Percentiles rank a stretch among this genome's conserved stretches.
These are phyloP conservation scores for Furnarius figulus DNA, from an alignment of 2,113 vertebrate genomes.

Conservation along the genomic window DNA sequence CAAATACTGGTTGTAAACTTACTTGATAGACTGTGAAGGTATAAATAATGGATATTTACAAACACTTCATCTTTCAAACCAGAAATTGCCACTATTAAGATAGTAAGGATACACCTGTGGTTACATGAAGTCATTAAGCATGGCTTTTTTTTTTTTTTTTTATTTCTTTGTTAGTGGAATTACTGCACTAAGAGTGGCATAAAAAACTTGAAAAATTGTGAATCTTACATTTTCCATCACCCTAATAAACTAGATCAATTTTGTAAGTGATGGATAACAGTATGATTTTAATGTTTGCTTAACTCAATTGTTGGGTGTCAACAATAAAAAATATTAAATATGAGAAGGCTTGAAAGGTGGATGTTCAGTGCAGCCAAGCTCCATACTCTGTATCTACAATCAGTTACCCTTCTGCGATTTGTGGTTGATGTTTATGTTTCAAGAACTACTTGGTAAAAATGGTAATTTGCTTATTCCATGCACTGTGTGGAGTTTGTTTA, in stretches of 20 bases:
- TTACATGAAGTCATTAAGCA: background rate
- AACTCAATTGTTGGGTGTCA: background rate
- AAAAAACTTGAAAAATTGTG: background rate
- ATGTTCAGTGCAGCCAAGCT: background rate
- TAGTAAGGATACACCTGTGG: background rate
- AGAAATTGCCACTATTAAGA: background rate
- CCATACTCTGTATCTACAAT: background rate
- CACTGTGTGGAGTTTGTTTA: background rate
- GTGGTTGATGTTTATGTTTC: background rate
- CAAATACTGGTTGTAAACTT: background rate
- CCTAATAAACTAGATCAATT: background rate
- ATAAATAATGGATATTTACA: constrained; percentile 18
- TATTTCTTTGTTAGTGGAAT: background rate
- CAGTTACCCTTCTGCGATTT: background rate
- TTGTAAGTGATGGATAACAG: background rate
- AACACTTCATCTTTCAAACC: background rate
- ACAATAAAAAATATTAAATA: background rate
- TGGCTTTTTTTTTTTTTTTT: background rate
- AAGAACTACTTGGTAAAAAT: background rate
- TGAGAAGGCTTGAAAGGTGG: background rate
- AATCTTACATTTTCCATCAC: background rate
- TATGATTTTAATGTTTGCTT: background rate
- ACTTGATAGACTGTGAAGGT: background rate
- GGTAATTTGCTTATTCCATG: background rate
- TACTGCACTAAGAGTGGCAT: background rate